These are phyloP conservation scores for Eleginops maclovinus DNA, from an alignment of 2,113 vertebrate genomes.

Conservation along the genomic window DNA sequence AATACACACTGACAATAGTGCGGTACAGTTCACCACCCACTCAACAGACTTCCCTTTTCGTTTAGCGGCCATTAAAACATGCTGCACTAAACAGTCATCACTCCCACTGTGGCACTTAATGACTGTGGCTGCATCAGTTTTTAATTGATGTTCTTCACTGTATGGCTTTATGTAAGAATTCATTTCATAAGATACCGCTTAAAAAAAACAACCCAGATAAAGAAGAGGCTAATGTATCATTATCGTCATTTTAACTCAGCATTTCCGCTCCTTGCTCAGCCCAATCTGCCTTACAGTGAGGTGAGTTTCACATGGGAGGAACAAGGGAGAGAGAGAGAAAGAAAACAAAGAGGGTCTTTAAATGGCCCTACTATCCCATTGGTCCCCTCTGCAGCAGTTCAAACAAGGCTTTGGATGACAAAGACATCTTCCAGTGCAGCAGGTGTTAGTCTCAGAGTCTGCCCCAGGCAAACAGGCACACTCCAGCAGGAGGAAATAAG, in stretches of 20 bases:
- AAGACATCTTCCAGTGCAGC: constrained; percentile 90
- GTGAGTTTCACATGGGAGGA: constrained; percentile 44
- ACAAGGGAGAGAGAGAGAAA: constrained; percentile 41
- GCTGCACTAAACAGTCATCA: constrained; percentile 49
- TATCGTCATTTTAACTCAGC: constrained; percentile 30
- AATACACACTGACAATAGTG: constrained; percentile 36
- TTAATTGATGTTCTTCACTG: constrained; percentile 21
- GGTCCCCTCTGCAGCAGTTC: constrained; percentile 84
- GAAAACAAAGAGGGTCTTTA: constrained; percentile 74
- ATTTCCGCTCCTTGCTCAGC: constrained; percentile 19
- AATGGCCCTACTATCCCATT: constrained; percentile 81
- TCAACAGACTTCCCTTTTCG: constrained; percentile 51
- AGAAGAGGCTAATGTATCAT: constrained; percentile 44
- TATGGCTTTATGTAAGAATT: constrained; percentile 33
- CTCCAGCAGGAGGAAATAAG: constrained; percentile 81
- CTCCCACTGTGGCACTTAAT: constrained; percentile 51
- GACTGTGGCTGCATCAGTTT: constrained; percentile 45
- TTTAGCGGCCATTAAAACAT: constrained; percentile 57
- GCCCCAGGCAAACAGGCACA: constrained; percentile 85
- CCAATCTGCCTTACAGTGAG: constrained; percentile 11
- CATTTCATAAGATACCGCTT: constrained; percentile 53
- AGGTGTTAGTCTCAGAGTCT: constrained; percentile 89
- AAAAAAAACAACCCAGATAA: constrained; percentile 36
- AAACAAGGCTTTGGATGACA: constrained; percentile 91
- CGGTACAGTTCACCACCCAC: constrained; percentile 50